Evolutionary conservation across 2,113 vertebrate species (phyloP).

Genomic region (Ictalurus punctatus): DNA sequence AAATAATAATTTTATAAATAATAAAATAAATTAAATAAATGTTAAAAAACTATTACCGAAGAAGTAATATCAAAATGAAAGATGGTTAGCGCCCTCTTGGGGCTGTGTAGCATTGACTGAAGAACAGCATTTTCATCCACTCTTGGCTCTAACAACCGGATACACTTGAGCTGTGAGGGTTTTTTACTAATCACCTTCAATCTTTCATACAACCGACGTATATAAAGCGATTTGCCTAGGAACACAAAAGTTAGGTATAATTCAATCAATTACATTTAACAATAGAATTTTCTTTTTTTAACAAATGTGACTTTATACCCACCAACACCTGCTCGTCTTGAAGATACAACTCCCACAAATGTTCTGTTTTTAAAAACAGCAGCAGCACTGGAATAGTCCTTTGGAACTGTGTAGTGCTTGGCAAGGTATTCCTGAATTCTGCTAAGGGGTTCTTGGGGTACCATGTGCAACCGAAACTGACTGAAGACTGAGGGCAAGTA

Average conservation of each 20-base stretch:
- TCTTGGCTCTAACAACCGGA: slow-evolving; percentile 80
- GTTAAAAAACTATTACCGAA: slow-evolving; percentile 75
- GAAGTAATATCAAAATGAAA: slow-evolving; percentile 94
- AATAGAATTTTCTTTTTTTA: not conserved
- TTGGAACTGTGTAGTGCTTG: slow-evolving; percentile 75
- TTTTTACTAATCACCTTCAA: slow-evolving; percentile 59
- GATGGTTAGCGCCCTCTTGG: slow-evolving; percentile 70
- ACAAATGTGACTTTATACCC: slow-evolving; percentile 55
- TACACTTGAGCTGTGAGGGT: slow-evolving; percentile 70
- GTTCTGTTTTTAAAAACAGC: slow-evolving; percentile 77
- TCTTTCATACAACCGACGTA: slow-evolving; percentile 78
- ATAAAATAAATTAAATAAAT: too few species aligned
- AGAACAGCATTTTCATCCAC: slow-evolving; percentile 85
- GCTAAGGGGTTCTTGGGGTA: slow-evolving; percentile 71
- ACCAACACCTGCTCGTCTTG: slow-evolving; percentile 89
- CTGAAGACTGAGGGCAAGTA: slow-evolving; percentile 91
- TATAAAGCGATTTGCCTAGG: slow-evolving; percentile 91
- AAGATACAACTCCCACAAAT: slow-evolving; percentile 85
- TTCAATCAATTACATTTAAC: not conserved
- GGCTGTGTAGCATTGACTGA: slow-evolving; percentile 68
- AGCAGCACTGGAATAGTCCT: slow-evolving; percentile 69
- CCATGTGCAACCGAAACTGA: slow-evolving; percentile 81
- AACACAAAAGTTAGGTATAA: not conserved
- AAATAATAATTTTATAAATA: not conserved
- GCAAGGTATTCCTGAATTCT: slow-evolving; percentile 79